A percentile compares a stretch with the other conserved stretches of the same genome.
These are phyloP conservation scores for Antheraea mylitta DNA, from an alignment of 1,140 invertebrate species.

Conservation along the genomic window DNA sequence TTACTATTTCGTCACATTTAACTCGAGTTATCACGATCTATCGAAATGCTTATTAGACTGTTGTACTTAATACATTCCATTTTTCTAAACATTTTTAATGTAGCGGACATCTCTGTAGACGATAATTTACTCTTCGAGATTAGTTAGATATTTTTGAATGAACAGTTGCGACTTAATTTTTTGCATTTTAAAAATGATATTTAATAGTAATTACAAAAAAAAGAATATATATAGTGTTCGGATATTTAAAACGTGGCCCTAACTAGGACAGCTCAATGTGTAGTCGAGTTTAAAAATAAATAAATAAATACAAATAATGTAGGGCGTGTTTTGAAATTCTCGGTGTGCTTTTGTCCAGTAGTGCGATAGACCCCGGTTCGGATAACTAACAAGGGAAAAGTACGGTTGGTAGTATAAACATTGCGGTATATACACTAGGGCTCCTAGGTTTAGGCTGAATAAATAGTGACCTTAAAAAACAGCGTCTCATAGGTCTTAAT, in stretches of 20 bases:
- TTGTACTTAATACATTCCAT: conserved; percentile 76
- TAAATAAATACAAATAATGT: conserved; percentile 39
- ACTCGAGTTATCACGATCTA: conserved; percentile 46
- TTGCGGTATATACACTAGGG: conserved; percentile 52
- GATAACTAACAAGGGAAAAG: background rate
- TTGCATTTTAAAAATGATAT: conserved; percentile 54
- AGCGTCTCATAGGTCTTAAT: conserved; percentile 62
- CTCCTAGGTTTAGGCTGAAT: conserved; percentile 63
- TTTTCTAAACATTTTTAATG: conserved; percentile 54
- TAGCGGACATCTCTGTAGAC: conserved; percentile 48
- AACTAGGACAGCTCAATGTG: conserved; percentile 70
- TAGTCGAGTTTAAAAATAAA: conserved; percentile 62
- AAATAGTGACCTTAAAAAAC: conserved; percentile 59
- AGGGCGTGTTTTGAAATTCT: conserved; percentile 74
- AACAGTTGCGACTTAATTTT: conserved; percentile 42
- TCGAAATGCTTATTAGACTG: conserved; percentile 64
- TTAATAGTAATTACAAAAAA: conserved; percentile 13
- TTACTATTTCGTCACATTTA: conserved; percentile 39
- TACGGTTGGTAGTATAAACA: background rate
- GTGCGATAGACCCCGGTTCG: conserved; percentile 26
- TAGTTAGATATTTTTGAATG: conserved; percentile 59
- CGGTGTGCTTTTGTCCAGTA: conserved; percentile 75
- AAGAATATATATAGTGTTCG: background rate
- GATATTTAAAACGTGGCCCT: conserved; percentile 43
- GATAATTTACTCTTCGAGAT: conserved; percentile 29